These are phyloP conservation scores for Alloscopus bannaensis DNA, from an alignment of 2,888 invertebrate species.

Conservation along the genomic window DNA sequence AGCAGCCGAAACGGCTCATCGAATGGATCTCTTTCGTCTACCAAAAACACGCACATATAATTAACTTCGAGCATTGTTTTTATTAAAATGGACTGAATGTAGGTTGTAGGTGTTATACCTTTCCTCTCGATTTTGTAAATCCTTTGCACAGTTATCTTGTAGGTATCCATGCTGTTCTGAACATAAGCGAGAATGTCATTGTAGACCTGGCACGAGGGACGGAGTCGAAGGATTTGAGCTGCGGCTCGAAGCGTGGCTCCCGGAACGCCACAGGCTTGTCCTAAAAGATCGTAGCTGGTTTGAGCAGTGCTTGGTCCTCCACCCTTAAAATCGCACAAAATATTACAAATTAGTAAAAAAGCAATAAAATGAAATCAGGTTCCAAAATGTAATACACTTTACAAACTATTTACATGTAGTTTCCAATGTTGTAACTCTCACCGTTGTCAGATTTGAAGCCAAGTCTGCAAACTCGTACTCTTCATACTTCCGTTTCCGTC, in stretches of 20 bases:
- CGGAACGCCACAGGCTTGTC: background rate
- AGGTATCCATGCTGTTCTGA: background rate
- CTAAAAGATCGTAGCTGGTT: constrained; percentile 35
- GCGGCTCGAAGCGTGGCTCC: constrained; percentile 3
- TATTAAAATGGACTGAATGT: no score
- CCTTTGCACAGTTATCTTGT: background rate
- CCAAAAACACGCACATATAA: background rate
- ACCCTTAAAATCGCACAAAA: no score
- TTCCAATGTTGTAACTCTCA: no score
- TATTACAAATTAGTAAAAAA: background rate
- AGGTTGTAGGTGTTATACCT: background rate
- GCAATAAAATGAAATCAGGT: no score
- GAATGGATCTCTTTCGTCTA: constrained; percentile 14
- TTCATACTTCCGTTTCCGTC: no score
- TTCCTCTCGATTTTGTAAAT: constrained; percentile 22
- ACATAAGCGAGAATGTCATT: constrained; percentile 14
- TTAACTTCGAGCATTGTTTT: background rate
- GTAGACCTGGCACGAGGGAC: background rate
- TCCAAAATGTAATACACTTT: no score
- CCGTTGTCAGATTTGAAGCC: no score
- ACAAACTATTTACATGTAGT: no score
- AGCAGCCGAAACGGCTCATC: constrained; percentile 28
- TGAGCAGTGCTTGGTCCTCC: no score
- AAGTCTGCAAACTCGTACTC: no score
- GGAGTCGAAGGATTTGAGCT: constrained; percentile 21